Base-by-base conservation (phyloP, 2,113 vertebrate species). In the Mus pahari region DNA sequence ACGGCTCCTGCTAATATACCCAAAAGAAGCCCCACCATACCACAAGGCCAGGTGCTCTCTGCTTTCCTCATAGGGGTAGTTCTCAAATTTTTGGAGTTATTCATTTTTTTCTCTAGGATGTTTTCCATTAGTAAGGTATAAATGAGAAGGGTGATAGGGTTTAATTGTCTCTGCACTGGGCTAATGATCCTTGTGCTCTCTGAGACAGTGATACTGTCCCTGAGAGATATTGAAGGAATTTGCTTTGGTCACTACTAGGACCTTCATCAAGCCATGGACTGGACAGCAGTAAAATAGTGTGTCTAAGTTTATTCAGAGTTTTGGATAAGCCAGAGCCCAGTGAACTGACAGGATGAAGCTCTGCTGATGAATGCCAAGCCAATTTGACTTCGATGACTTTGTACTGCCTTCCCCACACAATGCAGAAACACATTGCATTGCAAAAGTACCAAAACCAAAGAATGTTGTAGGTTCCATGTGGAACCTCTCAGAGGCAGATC, bases 401-500 rank as follows among this genome's bases (percentile, higher is more conserved):
- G 45, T 71, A 3, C 10, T 84, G 73, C 55, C 19, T 91, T 97
- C 92, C 50, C 74, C 50, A 74, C 53, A 74, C 2, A 70, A 36
- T 89, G 60, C 74, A 93, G 91, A 93, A 83, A 94, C 16, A 7
- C 71, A 8, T 36, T 88, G 82, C 70, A 86, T 36, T 60, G 36
- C 55, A 42, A 62, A 89, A 92, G 33, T 94, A 50, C 16, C 22
- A 26, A 92, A 81, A 39, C 12, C 39, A 81, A 88, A 90, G 68
- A 94, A 84, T 87, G 90, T 81, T 95, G 62, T 89, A 87, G 86
- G 97, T 73, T 79, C 66, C 95, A 74, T 19, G 17, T 90, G 74
- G 91, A 89, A 94, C 11, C 39, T 96, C 88, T 94, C 68, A 90
- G 91, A 93, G 66, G 58, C 95, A 91, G 77, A 92, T 73, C 92